A percentile compares a stretch with the other conserved stretches of the same genome.
Conservation (phyloP, 1,140 invertebrate genomes). For the Atta cephalotes region DNA sequence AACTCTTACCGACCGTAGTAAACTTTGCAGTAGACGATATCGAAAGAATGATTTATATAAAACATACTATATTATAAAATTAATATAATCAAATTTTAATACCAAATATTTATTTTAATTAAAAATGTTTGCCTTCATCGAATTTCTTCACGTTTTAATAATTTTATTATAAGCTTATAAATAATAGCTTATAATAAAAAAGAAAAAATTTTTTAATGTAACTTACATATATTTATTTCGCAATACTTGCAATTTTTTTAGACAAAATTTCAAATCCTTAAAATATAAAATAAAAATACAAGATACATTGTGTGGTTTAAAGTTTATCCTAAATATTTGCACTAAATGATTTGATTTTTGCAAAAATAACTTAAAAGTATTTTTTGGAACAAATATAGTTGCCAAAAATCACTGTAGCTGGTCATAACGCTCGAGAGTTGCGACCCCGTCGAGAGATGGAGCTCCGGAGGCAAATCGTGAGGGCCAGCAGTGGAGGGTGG, state of each 20-base stretch:
- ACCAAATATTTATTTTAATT: conserved; percentile 10
- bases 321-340: background rate
- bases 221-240: background rate
- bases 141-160: background rate
- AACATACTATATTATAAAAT: background rate
- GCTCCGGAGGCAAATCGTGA: conserved; percentile 57
- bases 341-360: background rate
- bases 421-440: conserved; percentile 21
- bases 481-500: conserved; percentile 54
- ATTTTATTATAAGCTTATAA: background rate
- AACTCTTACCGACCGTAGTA: conserved; percentile 51
- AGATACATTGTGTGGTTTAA: background rate
- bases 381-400: background rate
- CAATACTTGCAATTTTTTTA: background rate
- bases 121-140: background rate
- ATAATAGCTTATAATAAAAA: background rate
- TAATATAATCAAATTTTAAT: background rate
- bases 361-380: background rate
- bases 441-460: conserved; percentile 73
- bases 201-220: background rate
- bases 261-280: background rate
- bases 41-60: background rate
- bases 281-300: background rate
- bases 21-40: background rate
- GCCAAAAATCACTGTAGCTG: conserved; percentile 31